Base-by-base conservation (phyloP, 1,140 invertebrate species). In the Drosophila micromelanica region DNA sequence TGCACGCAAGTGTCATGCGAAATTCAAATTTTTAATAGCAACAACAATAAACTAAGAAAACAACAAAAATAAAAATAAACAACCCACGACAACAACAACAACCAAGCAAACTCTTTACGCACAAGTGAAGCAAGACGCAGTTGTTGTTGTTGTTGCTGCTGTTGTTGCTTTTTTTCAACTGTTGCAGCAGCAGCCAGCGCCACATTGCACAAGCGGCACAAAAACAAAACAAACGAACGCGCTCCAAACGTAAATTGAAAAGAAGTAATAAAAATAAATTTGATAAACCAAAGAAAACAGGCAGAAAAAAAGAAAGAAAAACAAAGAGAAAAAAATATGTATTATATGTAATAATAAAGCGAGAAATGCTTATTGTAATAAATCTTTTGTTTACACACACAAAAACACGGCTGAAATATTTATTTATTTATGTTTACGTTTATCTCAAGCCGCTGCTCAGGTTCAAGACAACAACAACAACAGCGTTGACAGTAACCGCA, bases 191-290 rank as follows among this genome's bases (percentile, higher is more conserved):
- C 67, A 52, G 60, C 54, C 45, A 30, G 62, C 30, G 9, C 37
- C n/a, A 20, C 60, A 59, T 85, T 86, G 82, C 81, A 87, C 74
- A 81, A 86, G 78, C 70, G 30, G 35, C 45, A 45, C 76, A 51
- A 80, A 75, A 69, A 81, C 78, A 61, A 74, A 57, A 43, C 46
- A 55, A 70, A 76, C 48, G 46, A 82, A 80, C 72, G 73, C 51
- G n/a, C 37, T 17, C 46, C 20, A 40, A 56, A 64, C 52, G 45
- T 63, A 85, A 86, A 85, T 81, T 86, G 78, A 78, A 86, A 80
- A 85, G 80, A 86, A 81, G 82, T 78, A 86, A 78, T 86, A 85
- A 86, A 78, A 86, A 85, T 86, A 86, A 80, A 85, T 86, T 86
- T 85, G 84, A 27, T 59, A 49, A 85, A 85, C 77, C 69, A 72